Evolutionary conservation across 1,140 invertebrate genomes (phyloP), one percentile per base, ranked within the genome.

Genomic region (Parapsyche elsis): DNA sequence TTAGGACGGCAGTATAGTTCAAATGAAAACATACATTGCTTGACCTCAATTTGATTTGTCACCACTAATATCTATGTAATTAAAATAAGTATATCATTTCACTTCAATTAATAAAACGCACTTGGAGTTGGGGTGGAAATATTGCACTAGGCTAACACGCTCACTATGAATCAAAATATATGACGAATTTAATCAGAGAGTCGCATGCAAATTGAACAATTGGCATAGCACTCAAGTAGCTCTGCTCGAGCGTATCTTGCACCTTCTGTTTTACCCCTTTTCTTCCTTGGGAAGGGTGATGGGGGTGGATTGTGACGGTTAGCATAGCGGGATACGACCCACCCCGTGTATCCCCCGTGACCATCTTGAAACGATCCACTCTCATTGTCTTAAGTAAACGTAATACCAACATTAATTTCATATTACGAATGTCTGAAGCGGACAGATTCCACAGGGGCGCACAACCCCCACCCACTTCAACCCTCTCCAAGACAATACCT

Each of bases 331-430:
- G 16, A 67, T 16, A 21, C 75, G 75, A 61, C 26, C 75, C 12
- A 14, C 49, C 75, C 30, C 16, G 14, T 23, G 9, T 59, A 26
- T 46, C 30, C 45, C 61, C 45, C 49, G 44, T 23, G 64, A 53
- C 57, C 74, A 53, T 64, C 79, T 67, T 70, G 71, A 75, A 80
- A 80, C 80, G 79, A 83, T 83, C 82, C 82, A 81, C 81, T 81
- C 78, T 67, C 82, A 81, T 83, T 83, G 82, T 83, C 82, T 81
- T 83, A 79, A 81, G 80, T 80, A 83, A 83, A 76, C 82, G 80
- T 83, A 81, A 83, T 81, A 77, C 80, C 78, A 83, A 81, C 82
- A 83, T 83, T 83, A 83, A 83, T 83, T 83, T 81, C 82, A 83
- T 83, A 81, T 83, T 81, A 81, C 78, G 19, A 80, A 80, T 76